phyloP scores from a whole-genome alignment of 2,113 vertebrate genomes.

The Rynchops niger region DNA sequence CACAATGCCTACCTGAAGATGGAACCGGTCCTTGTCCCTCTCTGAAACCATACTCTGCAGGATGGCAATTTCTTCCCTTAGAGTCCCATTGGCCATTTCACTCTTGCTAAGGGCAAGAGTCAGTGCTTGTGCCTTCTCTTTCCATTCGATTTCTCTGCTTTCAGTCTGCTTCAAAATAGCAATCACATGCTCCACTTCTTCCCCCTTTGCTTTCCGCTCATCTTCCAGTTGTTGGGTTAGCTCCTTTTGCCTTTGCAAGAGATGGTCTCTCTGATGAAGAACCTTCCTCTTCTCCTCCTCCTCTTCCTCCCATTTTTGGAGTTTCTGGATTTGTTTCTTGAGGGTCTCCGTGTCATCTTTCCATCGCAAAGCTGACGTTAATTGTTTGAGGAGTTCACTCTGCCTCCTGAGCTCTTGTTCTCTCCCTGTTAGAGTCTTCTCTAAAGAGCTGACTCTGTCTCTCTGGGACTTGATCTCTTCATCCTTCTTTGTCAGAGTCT shows the following conservation, averaged over 20 bases:
- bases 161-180: constrained; percentile 63
- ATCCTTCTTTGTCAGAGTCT: constrained; percentile 32
- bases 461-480: constrained; percentile 8
- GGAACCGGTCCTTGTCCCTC: constrained; percentile 59
- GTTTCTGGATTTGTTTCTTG: not conserved
- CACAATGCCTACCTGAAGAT: constrained; percentile 53
- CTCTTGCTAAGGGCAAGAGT: constrained; percentile 52
- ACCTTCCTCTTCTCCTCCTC: not conserved
- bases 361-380: not conserved
- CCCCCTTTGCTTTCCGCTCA: constrained; percentile 14
- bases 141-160: constrained; percentile 69
- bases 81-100: constrained; percentile 42
- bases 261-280: not conserved
- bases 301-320: constrained; percentile 16
- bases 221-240: not conserved
- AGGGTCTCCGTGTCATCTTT: not conserved
- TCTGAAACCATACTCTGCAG: constrained; percentile 65
- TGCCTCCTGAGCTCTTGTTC: constrained; percentile 27
- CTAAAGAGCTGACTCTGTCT: constrained; percentile 29
- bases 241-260: constrained; percentile 30
- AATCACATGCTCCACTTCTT: constrained; percentile 41
- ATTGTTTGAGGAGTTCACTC: constrained; percentile 18
- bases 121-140: constrained; percentile 63
- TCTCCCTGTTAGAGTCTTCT: constrained; percentile 11
- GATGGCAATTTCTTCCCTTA: constrained; percentile 54